A percentile compares a stretch with the other conserved stretches of the same genome.
Conservation (phyloP, 2,113 vertebrate species). For the Alosa alosa region DNA sequence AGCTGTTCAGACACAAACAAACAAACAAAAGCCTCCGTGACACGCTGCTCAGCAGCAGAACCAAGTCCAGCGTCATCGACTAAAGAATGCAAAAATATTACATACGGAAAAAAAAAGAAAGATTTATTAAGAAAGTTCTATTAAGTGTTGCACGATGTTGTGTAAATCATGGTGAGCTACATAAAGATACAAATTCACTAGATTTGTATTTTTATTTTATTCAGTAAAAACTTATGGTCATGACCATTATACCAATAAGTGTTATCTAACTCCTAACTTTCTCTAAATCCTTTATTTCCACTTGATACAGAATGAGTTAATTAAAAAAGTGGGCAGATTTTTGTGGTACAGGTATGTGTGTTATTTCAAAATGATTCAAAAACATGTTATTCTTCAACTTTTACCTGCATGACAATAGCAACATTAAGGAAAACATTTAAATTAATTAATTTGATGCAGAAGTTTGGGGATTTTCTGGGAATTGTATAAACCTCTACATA, state of each 20-base stretch:
- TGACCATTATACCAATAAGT: neutral
- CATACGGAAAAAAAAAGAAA: neutral
- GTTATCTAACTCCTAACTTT: neutral
- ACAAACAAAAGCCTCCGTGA: constrained; percentile 9
- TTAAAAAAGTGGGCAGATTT: neutral
- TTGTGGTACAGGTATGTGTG: neutral
- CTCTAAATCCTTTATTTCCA: neutral
- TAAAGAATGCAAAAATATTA: neutral
- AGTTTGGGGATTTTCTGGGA: neutral
- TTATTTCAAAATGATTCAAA: neutral
- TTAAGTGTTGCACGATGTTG: neutral
- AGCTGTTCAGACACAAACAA: neutral
- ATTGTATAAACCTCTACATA: too few relatives aligned
- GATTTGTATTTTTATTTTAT: neutral
- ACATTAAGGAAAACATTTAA: too few relatives aligned
- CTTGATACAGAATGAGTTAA: neutral
- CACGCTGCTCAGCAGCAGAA: neutral
- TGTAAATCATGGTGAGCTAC: neutral
- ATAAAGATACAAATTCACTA: neutral
- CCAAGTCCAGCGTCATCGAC: neutral
- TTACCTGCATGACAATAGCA: too few relatives aligned
- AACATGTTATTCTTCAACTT: too few relatives aligned
- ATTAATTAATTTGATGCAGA: too few relatives aligned
- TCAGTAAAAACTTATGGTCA: neutral
- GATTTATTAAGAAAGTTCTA: neutral